Conservation (phyloP, 2,888 invertebrate genomes). For the Cartodere bifasciata region DNA sequence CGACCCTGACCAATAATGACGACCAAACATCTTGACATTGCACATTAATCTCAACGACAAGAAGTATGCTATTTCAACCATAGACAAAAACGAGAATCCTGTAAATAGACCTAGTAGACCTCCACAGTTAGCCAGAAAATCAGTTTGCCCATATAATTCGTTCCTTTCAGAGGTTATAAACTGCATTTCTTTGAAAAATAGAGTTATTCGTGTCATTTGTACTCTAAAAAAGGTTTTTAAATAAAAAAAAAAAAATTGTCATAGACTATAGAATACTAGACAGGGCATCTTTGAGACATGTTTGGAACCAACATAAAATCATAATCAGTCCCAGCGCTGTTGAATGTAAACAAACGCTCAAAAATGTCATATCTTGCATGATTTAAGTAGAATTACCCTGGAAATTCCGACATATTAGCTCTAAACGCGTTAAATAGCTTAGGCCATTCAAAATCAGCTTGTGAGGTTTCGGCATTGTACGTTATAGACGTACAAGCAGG, state of each 20-base stretch:
- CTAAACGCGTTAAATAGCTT: slow-evolving; percentile 43
- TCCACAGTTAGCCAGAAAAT: slow-evolving; percentile 45
- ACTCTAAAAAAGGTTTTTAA: slow-evolving; percentile 32
- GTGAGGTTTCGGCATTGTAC: slow-evolving; percentile 61
- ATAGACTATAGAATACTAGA: no score
- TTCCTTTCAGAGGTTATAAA: slow-evolving; percentile 43
- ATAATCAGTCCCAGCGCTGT: no score
- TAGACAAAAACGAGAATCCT: slow-evolving; percentile 51
- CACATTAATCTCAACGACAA: slow-evolving; percentile 38
- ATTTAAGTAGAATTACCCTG: slow-evolving; percentile 24
- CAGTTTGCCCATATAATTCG: slow-evolving; percentile 43
- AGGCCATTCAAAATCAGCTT: slow-evolving; percentile 53
- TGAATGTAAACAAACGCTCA: no score
- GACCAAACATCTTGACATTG: slow-evolving; percentile 36
- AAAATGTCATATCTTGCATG: slow-evolving; percentile 4
- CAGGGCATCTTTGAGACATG: no score
- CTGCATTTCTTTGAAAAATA: slow-evolving; percentile 59
- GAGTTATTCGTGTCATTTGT: slow-evolving; percentile 46
- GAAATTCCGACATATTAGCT: slow-evolving; percentile 31
- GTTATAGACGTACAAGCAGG: slow-evolving; percentile 56
- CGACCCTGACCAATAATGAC: slow-evolving; percentile 32
- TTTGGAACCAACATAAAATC: no score
- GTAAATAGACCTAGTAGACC: slow-evolving; percentile 47
- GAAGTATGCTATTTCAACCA: slow-evolving; percentile 48
- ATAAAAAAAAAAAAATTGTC: no score